Evolutionary conservation across 2,797 vertebrate genomes (phyloP).

Genomic region (Anguilla pacifica): DNA sequence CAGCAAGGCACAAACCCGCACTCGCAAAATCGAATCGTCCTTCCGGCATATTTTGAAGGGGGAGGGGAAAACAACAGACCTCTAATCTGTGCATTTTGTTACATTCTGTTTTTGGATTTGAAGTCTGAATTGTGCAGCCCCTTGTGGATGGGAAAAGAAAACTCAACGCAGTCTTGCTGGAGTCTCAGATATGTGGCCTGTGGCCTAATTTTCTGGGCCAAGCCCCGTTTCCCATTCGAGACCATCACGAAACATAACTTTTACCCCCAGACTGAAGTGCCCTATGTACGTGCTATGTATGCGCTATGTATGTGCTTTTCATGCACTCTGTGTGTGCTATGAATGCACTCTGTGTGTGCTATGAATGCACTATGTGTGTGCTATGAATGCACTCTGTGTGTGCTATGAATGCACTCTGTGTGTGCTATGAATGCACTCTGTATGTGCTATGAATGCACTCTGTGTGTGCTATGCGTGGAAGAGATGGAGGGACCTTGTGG

Average conservation of each 20-base stretch:
- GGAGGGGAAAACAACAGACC: neutral
- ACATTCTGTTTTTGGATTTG: neutral
- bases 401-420: too few relatives aligned
- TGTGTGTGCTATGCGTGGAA: too few relatives aligned
- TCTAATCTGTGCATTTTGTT: neutral
- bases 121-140: neutral
- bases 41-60: neutral
- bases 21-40: neutral
- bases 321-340: too few relatives aligned
- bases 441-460: too few relatives aligned
- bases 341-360: too few relatives aligned
- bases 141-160: neutral
- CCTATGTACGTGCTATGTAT: too few relatives aligned
- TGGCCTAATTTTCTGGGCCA: neutral
- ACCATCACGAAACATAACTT: neutral
- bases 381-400: too few relatives aligned
- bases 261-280: neutral
- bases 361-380: too few relatives aligned
- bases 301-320: too few relatives aligned
- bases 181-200: neutral
- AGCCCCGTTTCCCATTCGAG: neutral
- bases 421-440: too few relatives aligned
- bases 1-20: neutral
- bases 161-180: neutral
- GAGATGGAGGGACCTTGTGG: too few relatives aligned